Evolutionary conservation across 2,888 invertebrate genomes (phyloP).

Genomic region (Allolobophora icterica): DNA sequence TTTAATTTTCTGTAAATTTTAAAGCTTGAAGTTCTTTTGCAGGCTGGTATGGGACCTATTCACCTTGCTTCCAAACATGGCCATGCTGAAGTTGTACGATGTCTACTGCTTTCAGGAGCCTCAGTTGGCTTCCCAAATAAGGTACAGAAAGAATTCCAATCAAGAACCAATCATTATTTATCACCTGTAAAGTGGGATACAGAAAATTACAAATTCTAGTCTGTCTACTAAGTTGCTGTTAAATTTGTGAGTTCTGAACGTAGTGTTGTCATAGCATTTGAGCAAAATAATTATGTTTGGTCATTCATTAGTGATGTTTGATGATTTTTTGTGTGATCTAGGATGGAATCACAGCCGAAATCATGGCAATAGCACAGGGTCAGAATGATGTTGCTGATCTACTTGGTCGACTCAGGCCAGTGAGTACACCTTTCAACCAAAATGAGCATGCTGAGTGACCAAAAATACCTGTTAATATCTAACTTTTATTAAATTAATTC

Average conservation of each 20-base stretch:
- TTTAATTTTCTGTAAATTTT: no score
- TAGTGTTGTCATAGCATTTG: no score
- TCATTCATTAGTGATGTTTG: neutral
- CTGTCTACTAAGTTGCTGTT: no score
- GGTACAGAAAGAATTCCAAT: constrained; percentile 50
- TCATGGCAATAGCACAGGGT: constrained; percentile 79
- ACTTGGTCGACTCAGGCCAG: constrained; percentile 73
- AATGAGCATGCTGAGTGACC: no score
- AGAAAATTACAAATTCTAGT: no score
- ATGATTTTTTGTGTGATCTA: constrained; percentile 46
- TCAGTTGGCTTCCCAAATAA: constrained; percentile 73
- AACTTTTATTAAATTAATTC: no score
- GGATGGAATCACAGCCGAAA: constrained; percentile 78
- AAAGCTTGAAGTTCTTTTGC: constrained; percentile 13
- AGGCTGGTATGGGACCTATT: constrained; percentile 68
- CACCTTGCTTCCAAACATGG: constrained; percentile 78
- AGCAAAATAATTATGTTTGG: no score
- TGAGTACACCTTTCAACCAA: constrained; percentile 56
- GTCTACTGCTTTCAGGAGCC: constrained; percentile 76
- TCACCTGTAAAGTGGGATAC: no score
- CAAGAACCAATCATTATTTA: neutral
- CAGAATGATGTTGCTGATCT: constrained; percentile 75
- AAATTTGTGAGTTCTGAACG: no score
- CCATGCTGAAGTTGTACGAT: constrained; percentile 75
- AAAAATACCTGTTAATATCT: no score